Evolutionary conservation across 2,113 vertebrate species (phyloP).

Genomic region (Lontra canadensis): DNA sequence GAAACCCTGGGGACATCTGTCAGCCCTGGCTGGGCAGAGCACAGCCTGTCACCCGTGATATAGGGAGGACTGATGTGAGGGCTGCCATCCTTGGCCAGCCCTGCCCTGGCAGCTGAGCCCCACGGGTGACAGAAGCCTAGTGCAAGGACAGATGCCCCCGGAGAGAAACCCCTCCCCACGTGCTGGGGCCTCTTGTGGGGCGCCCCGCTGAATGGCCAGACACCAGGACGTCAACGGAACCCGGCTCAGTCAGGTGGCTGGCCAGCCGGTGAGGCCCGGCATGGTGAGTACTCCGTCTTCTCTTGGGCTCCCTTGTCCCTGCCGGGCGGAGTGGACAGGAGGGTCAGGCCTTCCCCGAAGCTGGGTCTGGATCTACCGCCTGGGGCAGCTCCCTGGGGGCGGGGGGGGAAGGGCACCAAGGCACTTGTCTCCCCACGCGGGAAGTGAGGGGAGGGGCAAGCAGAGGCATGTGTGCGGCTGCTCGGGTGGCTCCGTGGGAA

Average conservation of each 20-base stretch:
- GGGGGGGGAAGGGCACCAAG: not conserved
- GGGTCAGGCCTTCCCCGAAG: too few species aligned
- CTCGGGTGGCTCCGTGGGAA: not conserved
- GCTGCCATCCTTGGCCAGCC: too few species aligned
- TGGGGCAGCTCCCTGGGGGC: not conserved
- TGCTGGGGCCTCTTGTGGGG: not conserved
- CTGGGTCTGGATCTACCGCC: not conserved
- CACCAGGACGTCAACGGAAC: accelerated
- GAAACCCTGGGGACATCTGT: not conserved
- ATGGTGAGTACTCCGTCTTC: not conserved
- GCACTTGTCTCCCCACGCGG: accelerated
- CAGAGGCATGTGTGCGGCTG: not conserved
- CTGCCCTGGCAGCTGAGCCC: not conserved
- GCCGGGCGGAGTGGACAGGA: not conserved
- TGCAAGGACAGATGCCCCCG: accelerated
- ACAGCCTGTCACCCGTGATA: not conserved
- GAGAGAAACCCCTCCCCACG: not conserved
- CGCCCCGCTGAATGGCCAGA: not conserved
- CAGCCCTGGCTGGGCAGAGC: not conserved
- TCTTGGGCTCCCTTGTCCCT: not conserved
- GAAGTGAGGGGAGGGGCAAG: too few species aligned
- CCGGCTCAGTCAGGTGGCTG: too few species aligned
- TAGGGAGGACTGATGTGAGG: not conserved
- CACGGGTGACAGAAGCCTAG: accelerated
- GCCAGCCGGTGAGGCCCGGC: accelerated